Evolutionary conservation across 2,797 vertebrate genomes (phyloP).

Genomic region (Bryconaethiops microstoma): DNA sequence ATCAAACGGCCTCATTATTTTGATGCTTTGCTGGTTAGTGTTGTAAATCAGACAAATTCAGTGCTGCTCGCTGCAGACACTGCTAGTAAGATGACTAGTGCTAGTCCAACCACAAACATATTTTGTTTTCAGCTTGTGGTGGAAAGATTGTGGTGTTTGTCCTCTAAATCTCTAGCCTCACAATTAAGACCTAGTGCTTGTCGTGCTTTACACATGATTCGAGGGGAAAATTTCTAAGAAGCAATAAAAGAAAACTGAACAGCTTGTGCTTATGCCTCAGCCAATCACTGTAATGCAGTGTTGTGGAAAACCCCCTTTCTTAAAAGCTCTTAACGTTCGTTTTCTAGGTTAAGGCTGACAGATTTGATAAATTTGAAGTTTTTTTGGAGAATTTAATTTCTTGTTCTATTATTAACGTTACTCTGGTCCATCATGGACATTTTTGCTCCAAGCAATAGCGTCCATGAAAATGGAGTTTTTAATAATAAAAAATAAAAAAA

Average conservation of each 20-base stretch:
- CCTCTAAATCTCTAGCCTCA: neutral
- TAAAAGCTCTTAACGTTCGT: neutral
- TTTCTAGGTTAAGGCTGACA: neutral
- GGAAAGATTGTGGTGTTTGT: conserved; percentile 65
- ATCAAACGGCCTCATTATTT: conserved; percentile 35
- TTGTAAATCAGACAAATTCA: conserved; percentile 54
- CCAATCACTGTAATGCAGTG: neutral
- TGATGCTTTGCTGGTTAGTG: conserved; percentile 41
- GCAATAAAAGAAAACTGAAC: neutral
- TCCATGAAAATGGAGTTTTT: too few relatives aligned
- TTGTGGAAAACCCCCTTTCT: neutral
- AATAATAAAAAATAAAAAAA: neutral
- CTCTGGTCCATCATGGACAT: neutral
- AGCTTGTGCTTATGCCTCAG: neutral
- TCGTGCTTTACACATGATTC: conserved; percentile 17
- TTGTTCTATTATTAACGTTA: neutral
- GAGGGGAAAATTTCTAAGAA: neutral
- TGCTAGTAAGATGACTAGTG: conserved; percentile 44
- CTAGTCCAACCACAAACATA: conserved; percentile 59
- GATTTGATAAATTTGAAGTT: neutral
- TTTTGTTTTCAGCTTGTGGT: conserved; percentile 67
- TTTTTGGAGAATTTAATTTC: neutral
- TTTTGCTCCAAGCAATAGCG: too few relatives aligned
- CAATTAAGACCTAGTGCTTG: conserved; percentile 18
- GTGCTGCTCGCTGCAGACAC: conserved; percentile 52